phyloP scores from a whole-genome alignment of 1,140 invertebrate genomes.

The Drosophila sechellia region DNA sequence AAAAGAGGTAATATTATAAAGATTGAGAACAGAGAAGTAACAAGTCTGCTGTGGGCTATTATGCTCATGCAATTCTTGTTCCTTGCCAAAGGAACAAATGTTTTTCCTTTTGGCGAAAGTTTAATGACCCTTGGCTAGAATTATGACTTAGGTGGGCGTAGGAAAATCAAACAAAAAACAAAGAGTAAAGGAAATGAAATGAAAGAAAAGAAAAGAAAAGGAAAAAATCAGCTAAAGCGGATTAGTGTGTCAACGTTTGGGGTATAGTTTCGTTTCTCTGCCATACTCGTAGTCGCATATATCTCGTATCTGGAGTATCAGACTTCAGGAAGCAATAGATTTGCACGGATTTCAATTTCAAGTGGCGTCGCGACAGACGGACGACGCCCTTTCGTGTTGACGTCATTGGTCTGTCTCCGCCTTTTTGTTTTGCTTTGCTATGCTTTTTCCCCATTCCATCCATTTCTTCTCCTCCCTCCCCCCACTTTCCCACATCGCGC shows the following conservation, averaged over 20 bases:
- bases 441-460: background rate
- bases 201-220: background rate
- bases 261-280: constrained; percentile 25
- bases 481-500: constrained; percentile 1
- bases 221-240: constrained; percentile 55
- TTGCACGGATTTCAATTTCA: constrained; percentile 59
- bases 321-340: constrained; percentile 83
- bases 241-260: constrained; percentile 67
- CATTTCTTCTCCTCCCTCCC: background rate
- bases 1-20: no score
- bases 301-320: constrained; percentile 53
- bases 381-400: constrained; percentile 27
- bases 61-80: background rate
- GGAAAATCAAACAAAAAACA: background rate
- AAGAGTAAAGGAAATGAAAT: constrained; percentile 1
- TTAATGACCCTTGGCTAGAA: constrained; percentile 35
- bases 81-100: constrained; percentile 39
- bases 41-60: background rate
- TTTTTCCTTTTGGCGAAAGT: constrained; percentile 18
- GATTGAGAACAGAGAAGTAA: background rate
- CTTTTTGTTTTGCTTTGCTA: constrained; percentile 4
- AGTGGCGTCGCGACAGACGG: constrained; percentile 22
- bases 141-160: constrained; percentile 39
- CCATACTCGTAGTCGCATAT: background rate
- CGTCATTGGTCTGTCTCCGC: constrained; percentile 25